Evolutionary conservation across 2,888 invertebrate genomes (phyloP), one percentile per base, ranked within the genome.

Genomic region (Metellina segmentata): DNA sequence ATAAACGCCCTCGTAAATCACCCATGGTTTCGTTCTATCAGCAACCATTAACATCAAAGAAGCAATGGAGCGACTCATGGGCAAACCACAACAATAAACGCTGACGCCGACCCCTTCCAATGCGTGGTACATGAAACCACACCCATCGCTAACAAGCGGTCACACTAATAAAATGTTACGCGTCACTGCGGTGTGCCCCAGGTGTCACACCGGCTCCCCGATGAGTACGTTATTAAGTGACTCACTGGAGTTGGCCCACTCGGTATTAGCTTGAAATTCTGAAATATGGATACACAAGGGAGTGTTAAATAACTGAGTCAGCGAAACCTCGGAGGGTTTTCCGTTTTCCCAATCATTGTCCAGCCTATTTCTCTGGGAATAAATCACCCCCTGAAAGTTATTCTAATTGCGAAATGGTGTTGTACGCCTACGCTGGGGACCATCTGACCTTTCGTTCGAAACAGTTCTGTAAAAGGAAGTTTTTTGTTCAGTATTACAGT

Each of bases 221-320:
- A 82, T 89, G 89, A 89, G 75, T 71, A 8, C 52, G 69, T 82
- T 89, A 83, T 83, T 89, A 83, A 89, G 78, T 89, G 89, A 89
- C 70, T 89, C 89, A 89, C 72, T 53, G 70, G 82, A 82, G 86
- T 88, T 71, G 81, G 34, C 69, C 77, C 9, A 51, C 69, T 77
- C n/a, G n/a, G 69, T 70, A 71, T 53, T 20, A 49, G 79, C 78
- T 48, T 52, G 48, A 74, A 88, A 81, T 81, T 81, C 48, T 19
- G 72, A 88, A 81, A 72, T 88, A 81, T 88, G 49, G 53, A 19
- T 8, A 48, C 88, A 34, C 74, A 48, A 9, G 88, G 88, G 88
- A 81, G 61, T 81, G 49, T 70, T 78, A 74, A 88, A 81, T 74
- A 74, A 88, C 74, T 88, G 88, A 88, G 53, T 88, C 88, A 88